Conservation (phyloP, 2,888 invertebrate genomes). For the Anthophora plumipes region DNA sequence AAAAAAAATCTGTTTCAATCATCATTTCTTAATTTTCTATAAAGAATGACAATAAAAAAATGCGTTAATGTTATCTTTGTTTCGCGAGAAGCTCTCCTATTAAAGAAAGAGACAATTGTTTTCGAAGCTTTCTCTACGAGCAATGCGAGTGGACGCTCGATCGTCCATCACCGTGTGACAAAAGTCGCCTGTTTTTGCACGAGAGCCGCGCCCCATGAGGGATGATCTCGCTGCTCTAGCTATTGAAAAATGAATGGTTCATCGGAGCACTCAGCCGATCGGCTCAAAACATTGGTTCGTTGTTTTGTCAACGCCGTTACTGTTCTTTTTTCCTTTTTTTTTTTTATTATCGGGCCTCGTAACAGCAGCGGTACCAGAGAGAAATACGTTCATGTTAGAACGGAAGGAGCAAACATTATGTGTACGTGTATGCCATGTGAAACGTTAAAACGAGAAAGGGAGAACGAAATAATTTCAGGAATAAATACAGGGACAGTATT, state of each 20-base stretch:
- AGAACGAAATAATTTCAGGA: slow-evolving; percentile 57
- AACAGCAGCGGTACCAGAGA: slow-evolving; percentile 11
- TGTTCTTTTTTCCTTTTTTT: slow-evolving; percentile 39
- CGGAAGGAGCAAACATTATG: slow-evolving; percentile 38
- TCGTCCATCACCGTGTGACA: slow-evolving; percentile 75
- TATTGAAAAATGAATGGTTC: slow-evolving; percentile 76
- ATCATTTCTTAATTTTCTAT: no score
- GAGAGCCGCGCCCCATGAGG: slow-evolving; percentile 61
- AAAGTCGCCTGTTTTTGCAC: slow-evolving; percentile 71
- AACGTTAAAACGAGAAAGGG: background rate
- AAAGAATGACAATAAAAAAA: no score
- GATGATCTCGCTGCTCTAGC: slow-evolving; percentile 67
- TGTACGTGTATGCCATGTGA: background rate
- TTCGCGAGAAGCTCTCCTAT: slow-evolving; percentile 33
- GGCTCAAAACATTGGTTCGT: slow-evolving; percentile 59
- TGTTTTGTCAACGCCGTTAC: slow-evolving; percentile 54
- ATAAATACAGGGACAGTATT: slow-evolving; percentile 56
- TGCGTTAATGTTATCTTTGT: slow-evolving; percentile 3
- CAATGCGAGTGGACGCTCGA: slow-evolving; percentile 48
- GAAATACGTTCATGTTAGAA: slow-evolving; percentile 48
- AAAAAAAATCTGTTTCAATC: no score
- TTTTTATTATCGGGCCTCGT: background rate
- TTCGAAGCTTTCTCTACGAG: slow-evolving; percentile 58
- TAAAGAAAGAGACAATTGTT: slow-evolving; percentile 66
- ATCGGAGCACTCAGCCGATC: slow-evolving; percentile 69